phyloP scores from a whole-genome alignment of 2,888 invertebrate genomes.

The Drosophila prolongata region DNA sequence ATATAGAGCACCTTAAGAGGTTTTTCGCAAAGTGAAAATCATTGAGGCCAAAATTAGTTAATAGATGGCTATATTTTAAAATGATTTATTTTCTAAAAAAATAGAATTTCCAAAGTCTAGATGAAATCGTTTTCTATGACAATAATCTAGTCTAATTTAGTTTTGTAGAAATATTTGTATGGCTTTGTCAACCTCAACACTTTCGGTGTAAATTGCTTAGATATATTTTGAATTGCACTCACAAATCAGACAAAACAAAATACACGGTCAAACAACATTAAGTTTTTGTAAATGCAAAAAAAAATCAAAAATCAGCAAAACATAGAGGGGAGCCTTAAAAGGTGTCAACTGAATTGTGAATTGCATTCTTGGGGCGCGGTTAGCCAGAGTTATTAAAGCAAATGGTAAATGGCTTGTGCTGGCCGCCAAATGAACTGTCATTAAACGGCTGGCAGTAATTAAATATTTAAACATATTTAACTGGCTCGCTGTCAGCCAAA shows the following conservation, averaged over 20 bases:
- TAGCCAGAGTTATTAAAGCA: constrained; percentile 53
- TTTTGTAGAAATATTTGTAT: neutral
- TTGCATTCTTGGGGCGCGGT: constrained; percentile 59
- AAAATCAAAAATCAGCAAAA: neutral
- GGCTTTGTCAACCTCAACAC: constrained; percentile 23
- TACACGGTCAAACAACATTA: constrained; percentile 5
- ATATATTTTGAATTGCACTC: neutral
- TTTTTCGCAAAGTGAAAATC: neutral
- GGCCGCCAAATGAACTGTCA: constrained; percentile 44
- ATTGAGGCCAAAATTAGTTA: too few relatives aligned
- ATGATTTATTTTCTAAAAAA: too few relatives aligned
- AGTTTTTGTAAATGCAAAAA: constrained; percentile 28
- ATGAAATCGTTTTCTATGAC: neutral
- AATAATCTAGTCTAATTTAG: neutral
- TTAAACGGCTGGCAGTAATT: constrained; percentile 64
- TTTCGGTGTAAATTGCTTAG: constrained; percentile 13
- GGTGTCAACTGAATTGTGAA: constrained; percentile 68
- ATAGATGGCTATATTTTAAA: too few relatives aligned
- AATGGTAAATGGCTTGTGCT: constrained; percentile 34
- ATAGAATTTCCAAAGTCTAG: too few relatives aligned
- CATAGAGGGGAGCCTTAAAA: constrained; percentile 17
- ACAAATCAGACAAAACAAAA: neutral
- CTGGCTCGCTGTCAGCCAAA: constrained; percentile 47
- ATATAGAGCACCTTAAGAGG: neutral
- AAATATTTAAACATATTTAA: constrained; percentile 62